Base-by-base conservation (phyloP, 2,888 invertebrate genomes). In the Lumbricus terrestris region DNA sequence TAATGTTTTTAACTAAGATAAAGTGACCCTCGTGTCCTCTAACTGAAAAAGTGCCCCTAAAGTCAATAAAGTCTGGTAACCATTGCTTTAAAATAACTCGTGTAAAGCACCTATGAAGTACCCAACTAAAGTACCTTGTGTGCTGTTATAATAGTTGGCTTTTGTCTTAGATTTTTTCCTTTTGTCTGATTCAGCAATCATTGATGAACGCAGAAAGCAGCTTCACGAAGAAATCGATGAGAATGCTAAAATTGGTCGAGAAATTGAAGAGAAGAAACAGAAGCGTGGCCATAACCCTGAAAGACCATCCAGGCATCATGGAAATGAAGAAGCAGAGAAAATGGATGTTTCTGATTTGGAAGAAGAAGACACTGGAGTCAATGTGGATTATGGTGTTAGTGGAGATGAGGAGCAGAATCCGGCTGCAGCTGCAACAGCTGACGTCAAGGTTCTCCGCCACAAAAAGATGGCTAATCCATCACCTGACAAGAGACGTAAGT, bases 371-470 rank as follows among this genome's bases (percentile, higher is more conserved):
- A 89, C 35, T 18, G 90, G 47, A 37, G 89, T 47, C 4, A 82
- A 82, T 37, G 82, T 88, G 47, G 82, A 89, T 83, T 82, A 34
- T 89, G 91, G 91, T 82, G 42, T 89, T 89, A 38, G 91, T 89
- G 54, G 90, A 88, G 37, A 91, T 90, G 90, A 98, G 95, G 35
- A 85, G 35, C 4, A 37, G 47, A 47, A 47, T 23, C 47, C 47
- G 33, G 16, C 33, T 85, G 83, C 83, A 20, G 69, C 29, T n/a
- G 69, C 69, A n/a, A n/a, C 69, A 11, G 69, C 69, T 8, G 69
- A 69, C 13, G n/a, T n/a, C n/a, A 69, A 69, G n/a, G 69, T 69
- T 69, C 8, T 11, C 13, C 69, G n/a, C 29, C 34, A 35, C 35
- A 85, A 85, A 35, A 37, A 85, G 37, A 33, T 2, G 20, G 35